Percentiles rank a stretch among this genome's conserved stretches.
Conservation (phyloP, 2,888 invertebrate genomes). For the Papilio protenor region DNA sequence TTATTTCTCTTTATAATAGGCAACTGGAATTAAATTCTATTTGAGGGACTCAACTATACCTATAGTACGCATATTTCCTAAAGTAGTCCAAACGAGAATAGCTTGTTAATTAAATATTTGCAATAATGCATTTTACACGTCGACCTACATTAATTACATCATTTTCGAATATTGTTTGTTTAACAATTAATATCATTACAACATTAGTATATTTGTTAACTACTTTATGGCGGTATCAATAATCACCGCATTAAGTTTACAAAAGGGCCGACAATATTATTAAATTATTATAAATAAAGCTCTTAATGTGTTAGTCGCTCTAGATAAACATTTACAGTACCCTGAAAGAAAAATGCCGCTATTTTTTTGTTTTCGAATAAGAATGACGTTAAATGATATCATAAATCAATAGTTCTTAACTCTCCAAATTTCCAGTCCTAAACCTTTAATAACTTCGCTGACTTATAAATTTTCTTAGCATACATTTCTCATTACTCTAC, state of each 20-base stretch:
- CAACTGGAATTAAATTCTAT: neutral
- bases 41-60: neutral
- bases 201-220: conserved; percentile 26
- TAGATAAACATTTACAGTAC: neutral
- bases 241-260: conserved; percentile 20
- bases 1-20: neutral
- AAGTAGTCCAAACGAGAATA: conserved; percentile 6
- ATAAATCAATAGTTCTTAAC: neutral
- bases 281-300: neutral
- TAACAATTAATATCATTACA: conserved; percentile 9
- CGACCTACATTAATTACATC: conserved; percentile 27
- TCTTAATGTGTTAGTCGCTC: neutral
- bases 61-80: neutral
- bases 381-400: neutral
- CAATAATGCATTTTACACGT: conserved; percentile 26
- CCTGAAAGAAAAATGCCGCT: neutral
- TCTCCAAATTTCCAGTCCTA: neutral
- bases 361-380: neutral
- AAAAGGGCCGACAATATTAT: conserved; percentile 17
- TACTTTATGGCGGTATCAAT: conserved; percentile 17
- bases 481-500: neutral
- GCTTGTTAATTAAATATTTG: conserved; percentile 24
- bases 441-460: neutral
- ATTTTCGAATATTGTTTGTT: conserved; percentile 30
- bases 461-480: neutral